Evolutionary conservation across 30 jellyfish, hydroid and myxozoan genomes (phyloP).

Genomic region (Chrysaora quinquecirrha): DNA sequence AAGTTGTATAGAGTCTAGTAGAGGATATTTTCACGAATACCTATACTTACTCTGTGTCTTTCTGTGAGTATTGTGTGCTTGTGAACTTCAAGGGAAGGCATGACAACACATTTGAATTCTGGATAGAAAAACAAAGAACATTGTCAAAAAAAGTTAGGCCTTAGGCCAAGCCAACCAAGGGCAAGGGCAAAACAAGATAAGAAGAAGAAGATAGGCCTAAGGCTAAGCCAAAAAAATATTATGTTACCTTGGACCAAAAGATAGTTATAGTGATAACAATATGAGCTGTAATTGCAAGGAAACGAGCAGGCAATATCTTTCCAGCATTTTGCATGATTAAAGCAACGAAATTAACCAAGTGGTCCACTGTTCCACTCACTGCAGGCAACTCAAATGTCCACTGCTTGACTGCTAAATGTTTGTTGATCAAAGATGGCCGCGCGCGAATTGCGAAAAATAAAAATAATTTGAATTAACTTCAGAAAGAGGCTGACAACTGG

Average conservation of each 20-base stretch:
- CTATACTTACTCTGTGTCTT: slow-evolving; percentile 62
- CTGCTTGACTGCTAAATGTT: too few species aligned
- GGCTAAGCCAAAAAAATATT: too few species aligned
- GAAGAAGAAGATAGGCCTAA: background rate
- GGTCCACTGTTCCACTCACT: too few species aligned
- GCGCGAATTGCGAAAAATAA: too few species aligned
- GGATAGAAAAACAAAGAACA: background rate
- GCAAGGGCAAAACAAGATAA: background rate
- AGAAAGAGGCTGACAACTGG: too few species aligned
- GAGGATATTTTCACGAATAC: too few species aligned
- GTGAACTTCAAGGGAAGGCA: slow-evolving; percentile 73
- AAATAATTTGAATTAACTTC: too few species aligned
- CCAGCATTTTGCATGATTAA: slow-evolving; percentile 72
- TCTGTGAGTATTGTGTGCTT: slow-evolving; percentile 34
- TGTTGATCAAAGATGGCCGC: too few species aligned
- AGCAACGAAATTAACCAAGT: too few species aligned
- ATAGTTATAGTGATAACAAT: slow-evolving; percentile 66
- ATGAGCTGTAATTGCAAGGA: slow-evolving; percentile 81
- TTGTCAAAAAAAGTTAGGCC: background rate
- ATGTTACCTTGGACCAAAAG: slow-evolving; percentile 85
- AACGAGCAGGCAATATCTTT: slow-evolving; percentile 79
- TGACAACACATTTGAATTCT: slow-evolving; percentile 59
- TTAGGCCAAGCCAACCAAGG: too few species aligned
- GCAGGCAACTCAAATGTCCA: too few species aligned
- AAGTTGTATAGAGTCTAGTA: too few species aligned